Evolutionary conservation across 1,140 invertebrate genomes (phyloP), one percentile per base, ranked within the genome.

Genomic region (Olivierus martensii): DNA sequence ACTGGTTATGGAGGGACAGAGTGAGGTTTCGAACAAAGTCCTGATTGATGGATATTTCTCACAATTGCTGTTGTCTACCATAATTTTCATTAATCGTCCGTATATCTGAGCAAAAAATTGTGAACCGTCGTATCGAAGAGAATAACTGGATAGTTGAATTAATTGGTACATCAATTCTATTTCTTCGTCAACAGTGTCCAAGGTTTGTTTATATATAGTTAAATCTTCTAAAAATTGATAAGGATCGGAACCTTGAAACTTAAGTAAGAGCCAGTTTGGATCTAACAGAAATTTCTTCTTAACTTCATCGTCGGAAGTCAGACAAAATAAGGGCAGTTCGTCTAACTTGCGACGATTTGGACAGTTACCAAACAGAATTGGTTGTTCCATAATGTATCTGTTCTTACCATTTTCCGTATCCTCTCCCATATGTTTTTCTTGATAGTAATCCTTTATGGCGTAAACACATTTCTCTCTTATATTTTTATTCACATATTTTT

Each of bases 311-410:
- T 66, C 62, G 19, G 66, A 60, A 11, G 71, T 61, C 49, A 61
- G 61, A 28, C 28, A 28, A 45, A 63, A 62, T 69, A 78, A 83
- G 49, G 86, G 85, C 42, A 89, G 71, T 69, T 90, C 85, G 67
- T 85, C 83, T 42, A 86, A 70, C 70, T 82, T 84, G 64, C 86
- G 70, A n/a, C 77, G 74, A 67, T 88, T 86, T 66, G 80, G 81
- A 63, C 80, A 81, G 64, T 35, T 71, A 71, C 52, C 57, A 49
- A 46, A 59, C 6, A 49, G 52, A 14, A 62, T 54, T 18, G 63
- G 62, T 51, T 66, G 64, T 11, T 62, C 51, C 2, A 65, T 44
- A 21, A 67, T 60, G 42, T 58, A 62, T 7, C 59, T 49, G 19
- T 62, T 57, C 45, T 59, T 55, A 57, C 54, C 52, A 45, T 57